Evolutionary conservation across 2,113 vertebrate species (phyloP).

Genomic region (Neotoma lepida): DNA sequence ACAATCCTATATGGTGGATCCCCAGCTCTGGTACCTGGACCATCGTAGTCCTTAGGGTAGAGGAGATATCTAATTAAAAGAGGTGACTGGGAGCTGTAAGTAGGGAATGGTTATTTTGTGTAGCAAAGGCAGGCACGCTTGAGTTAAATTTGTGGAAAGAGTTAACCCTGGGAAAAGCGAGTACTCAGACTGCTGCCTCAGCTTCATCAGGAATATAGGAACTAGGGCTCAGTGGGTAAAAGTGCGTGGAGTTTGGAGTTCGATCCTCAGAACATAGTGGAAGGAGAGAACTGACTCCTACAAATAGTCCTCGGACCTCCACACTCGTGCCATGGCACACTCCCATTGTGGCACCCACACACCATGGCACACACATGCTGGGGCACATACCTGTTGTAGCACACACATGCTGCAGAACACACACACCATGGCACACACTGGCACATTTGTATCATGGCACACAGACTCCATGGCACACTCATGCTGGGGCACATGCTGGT

Average conservation of each 20-base stretch:
- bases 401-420: neutral
- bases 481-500: neutral
- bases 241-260: neutral
- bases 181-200: neutral
- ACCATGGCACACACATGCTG: no score
- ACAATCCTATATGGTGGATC: neutral
- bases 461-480: neutral
- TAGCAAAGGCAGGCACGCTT: neutral
- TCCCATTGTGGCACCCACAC: neutral
- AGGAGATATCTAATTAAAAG: neutral
- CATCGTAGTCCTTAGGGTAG: neutral
- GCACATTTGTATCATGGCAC: neutral
- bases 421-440: neutral
- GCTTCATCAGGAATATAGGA: neutral
- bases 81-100: neutral
- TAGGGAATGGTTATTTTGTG: neutral
- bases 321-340: neutral
- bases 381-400: neutral
- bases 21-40: neutral
- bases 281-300: neutral
- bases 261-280: no score
- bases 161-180: neutral
- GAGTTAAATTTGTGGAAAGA: neutral
- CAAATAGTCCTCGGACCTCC: neutral
- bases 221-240: neutral